A percentile compares a stretch with the other conserved stretches of the same genome.
Evolutionary conservation across 2,113 vertebrate species (phyloP).

Genomic region (Meriones unguiculatus): DNA sequence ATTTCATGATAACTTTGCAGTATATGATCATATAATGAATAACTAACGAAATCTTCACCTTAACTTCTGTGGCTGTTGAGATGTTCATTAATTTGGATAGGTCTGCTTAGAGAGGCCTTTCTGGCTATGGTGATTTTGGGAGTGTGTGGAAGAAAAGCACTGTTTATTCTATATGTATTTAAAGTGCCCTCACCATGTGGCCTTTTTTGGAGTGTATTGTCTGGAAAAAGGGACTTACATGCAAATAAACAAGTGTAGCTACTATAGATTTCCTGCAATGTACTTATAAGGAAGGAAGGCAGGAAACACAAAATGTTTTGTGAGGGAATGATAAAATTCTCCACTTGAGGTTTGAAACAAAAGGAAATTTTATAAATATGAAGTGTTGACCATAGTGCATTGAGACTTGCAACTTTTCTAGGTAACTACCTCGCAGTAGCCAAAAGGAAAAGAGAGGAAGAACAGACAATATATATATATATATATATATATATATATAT

Average conservation of each 20-base stretch:
- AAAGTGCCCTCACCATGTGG: background rate
- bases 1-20: slow-evolving; percentile 1
- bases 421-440: background rate
- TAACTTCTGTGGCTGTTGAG: background rate
- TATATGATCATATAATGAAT: background rate
- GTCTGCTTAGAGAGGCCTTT: slow-evolving; percentile 6
- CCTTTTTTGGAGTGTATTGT: background rate
- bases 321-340: background rate
- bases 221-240: background rate
- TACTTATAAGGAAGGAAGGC: background rate
- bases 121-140: background rate
- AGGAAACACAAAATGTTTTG: background rate
- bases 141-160: background rate
- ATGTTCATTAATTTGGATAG: background rate
- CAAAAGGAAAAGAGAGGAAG: background rate
- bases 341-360: slow-evolving; percentile 6
- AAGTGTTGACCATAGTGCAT: background rate
- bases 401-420: background rate
- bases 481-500: too few relatives aligned
- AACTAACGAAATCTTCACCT: background rate
- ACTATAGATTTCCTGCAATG: background rate
- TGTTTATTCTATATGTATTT: background rate
- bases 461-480: too few relatives aligned
- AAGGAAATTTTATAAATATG: background rate
- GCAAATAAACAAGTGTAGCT: background rate